Base-by-base conservation (phyloP, 2,113 vertebrate species). In the Hipposideros armiger region DNA sequence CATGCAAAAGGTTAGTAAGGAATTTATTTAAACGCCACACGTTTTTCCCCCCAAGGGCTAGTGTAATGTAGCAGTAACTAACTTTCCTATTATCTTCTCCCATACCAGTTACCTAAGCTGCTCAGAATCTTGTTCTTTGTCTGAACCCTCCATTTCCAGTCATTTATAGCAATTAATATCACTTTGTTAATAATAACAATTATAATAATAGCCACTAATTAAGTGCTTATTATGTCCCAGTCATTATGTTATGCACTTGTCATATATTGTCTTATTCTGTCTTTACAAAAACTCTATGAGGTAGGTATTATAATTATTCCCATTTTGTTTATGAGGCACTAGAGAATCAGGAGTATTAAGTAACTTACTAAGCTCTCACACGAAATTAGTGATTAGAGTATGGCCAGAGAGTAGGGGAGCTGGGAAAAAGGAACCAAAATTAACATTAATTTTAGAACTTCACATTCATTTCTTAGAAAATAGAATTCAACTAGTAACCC, bases 1-100 rank as follows among this genome's bases (percentile, higher is more conserved):
- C 70, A 24, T 30, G 60, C 11, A 81, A 70, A 96, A 94, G 54
- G 92, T 96, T 95, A 97, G 56, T 56, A 92, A 93, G 69, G 72
- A 89, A 93, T 95, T 93, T 73, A 67, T 89, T 95, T 86, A 91
- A 96, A 95, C 24, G 50, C 28, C 36, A 50, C 16, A 52, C 47
- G 40, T 30, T 77, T 78, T 66, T 22, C 4, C 30, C 16, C 24
- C 14, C 54, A 95, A 87, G 45, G 62, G 26, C 32, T 72, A 78
- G 50, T 64, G 8, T 62, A 56, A 22, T 62, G 50, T 4, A 77
- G 26, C 16, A 47, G 58, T 93, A 91, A 95, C 36, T 72, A 95
- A 92, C 70, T 66, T 94, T 87, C 50, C 62, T 93, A 22, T 83
- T 90, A 85, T 96, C 90, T 56, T 24, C 19, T 87, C 67, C 1